These are phyloP conservation scores for Notarius lentiginosus DNA, from an alignment of 2,113 vertebrate genomes.

Conservation along the genomic window DNA sequence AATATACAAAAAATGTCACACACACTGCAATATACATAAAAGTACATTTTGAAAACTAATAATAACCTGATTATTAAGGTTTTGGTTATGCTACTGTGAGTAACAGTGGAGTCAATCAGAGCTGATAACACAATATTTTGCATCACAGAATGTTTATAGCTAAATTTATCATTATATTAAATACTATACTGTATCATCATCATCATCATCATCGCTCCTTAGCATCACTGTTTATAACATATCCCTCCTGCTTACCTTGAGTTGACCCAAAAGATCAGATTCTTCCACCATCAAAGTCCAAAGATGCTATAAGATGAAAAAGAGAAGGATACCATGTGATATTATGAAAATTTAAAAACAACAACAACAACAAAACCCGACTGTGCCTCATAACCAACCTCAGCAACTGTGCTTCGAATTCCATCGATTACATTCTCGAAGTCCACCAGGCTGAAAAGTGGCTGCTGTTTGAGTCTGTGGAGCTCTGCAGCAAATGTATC, in stretches of 20 bases:
- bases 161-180: background rate
- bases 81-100: background rate
- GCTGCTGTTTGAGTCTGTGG: constrained; percentile 92
- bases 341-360: background rate
- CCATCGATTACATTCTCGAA: constrained; percentile 93
- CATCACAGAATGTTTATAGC: background rate
- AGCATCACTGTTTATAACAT: background rate
- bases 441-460: constrained; percentile 89
- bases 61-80: background rate
- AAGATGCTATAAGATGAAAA: constrained; percentile 78
- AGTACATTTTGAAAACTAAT: background rate
- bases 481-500: constrained; percentile 90
- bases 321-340: background rate
- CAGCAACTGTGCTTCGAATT: constrained; percentile 92
- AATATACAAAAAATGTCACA: background rate
- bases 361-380: background rate
- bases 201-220: background rate
- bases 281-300: constrained; percentile 99
- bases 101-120: background rate
- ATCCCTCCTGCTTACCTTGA: constrained; percentile 80
- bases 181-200: background rate
- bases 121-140: background rate
- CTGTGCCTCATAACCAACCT: constrained; percentile 72
- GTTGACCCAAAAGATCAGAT: constrained; percentile 89
- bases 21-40: background rate